Evolutionary conservation across 1,140 invertebrate species (phyloP).

Genomic region (Bathynomus jamesi): DNA sequence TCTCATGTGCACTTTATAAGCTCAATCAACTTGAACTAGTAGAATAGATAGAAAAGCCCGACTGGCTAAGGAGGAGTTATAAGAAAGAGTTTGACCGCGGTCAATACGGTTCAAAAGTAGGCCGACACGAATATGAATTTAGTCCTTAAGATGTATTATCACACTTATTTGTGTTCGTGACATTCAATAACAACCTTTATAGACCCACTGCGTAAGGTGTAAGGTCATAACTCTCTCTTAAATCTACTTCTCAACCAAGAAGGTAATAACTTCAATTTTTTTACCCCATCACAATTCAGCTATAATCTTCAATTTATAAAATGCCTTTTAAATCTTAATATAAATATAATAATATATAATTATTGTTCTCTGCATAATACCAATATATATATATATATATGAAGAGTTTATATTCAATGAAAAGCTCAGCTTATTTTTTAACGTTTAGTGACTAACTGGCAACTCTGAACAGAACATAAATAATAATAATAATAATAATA

Average conservation of each 20-base stretch:
- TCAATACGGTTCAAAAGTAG: background rate
- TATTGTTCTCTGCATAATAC: too few relatives aligned
- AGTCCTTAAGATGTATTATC: background rate
- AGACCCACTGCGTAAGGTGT: too few relatives aligned
- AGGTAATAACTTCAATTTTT: background rate
- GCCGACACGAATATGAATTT: background rate
- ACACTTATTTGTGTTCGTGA: background rate
- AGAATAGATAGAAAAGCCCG: too few relatives aligned
- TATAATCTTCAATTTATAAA: background rate
- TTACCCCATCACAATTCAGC: background rate
- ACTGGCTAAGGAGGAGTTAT: background rate
- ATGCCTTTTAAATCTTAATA: background rate
- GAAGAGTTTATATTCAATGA: too few relatives aligned
- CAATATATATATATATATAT: too few relatives aligned
- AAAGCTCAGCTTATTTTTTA: too few relatives aligned
- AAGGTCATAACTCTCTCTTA: background rate
- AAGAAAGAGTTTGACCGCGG: background rate
- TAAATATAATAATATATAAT: too few relatives aligned
- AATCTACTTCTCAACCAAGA: background rate
- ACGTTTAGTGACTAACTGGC: too few relatives aligned
- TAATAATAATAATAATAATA: too few relatives aligned
- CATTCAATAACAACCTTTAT: background rate
- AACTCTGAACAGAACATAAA: too few relatives aligned
- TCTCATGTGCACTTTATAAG: background rate
- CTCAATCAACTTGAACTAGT: background rate